Conservation (phyloP, 1,140 invertebrate species). For the Prorops nasuta region DNA sequence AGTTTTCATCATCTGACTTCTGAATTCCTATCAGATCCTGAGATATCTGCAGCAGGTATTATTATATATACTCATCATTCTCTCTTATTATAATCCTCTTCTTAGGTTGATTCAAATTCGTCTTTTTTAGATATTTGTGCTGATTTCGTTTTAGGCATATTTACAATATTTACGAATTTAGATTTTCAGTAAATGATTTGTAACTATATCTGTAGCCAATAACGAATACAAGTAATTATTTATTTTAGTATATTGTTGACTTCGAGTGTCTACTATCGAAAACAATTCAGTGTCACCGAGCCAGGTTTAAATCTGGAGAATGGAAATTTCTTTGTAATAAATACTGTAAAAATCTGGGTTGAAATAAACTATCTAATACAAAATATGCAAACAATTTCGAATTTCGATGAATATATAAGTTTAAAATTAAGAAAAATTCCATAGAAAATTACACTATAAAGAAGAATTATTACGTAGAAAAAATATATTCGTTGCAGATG, state of each 20-base stretch:
- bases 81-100: conserved; percentile 3
- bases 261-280: too few species aligned
- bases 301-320: not conserved
- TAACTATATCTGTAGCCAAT: not conserved
- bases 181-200: not conserved
- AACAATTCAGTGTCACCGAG: not conserved
- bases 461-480: too few species aligned
- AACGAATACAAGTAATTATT: not conserved
- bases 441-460: too few species aligned
- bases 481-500: too few species aligned
- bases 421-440: too few species aligned
- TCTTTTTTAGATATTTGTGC: conserved; percentile 9
- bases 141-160: not conserved
- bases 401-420: too few species aligned
- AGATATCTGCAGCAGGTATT: conserved; percentile 8
- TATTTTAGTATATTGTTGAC: not conserved
- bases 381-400: too few species aligned
- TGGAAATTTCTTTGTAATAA: too few species aligned
- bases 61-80: too few species aligned
- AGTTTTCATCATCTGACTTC: conserved; percentile 12
- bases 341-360: too few species aligned
- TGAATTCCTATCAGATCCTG: conserved; percentile 9
- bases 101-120: not conserved
- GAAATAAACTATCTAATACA: too few species aligned
- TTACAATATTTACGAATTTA: too few species aligned